Evolutionary conservation across 2,113 vertebrate genomes (phyloP).

Genomic region (Rhabdomys dilectus): DNA sequence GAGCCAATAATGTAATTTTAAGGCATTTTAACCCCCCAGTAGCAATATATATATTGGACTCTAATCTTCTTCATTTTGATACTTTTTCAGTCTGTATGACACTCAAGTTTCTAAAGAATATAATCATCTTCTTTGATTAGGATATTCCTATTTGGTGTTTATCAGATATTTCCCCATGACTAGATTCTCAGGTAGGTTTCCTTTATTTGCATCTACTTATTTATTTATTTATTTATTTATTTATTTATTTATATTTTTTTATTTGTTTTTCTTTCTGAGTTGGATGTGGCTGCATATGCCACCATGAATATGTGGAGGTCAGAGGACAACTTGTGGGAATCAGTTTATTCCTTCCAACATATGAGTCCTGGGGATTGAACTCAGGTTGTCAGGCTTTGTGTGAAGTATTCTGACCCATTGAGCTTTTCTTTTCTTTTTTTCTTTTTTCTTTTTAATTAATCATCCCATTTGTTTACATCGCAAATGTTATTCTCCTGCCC

Average conservation of each 20-base stretch:
- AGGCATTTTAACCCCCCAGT: background rate
- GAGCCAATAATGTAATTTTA: background rate
- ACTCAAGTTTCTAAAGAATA: background rate
- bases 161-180: background rate
- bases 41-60: background rate
- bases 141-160: background rate
- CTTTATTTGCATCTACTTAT: background rate
- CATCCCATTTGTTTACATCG: too few relatives aligned
- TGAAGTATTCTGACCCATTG: background rate
- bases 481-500: too few relatives aligned
- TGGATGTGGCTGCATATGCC: background rate
- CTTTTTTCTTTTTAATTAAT: too few relatives aligned
- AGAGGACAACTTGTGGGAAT: background rate
- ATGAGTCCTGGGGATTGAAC: background rate
- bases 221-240: background rate
- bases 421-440: too few relatives aligned
- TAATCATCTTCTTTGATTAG: background rate
- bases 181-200: background rate
- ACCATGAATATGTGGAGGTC: background rate
- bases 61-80: background rate
- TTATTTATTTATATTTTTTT: background rate
- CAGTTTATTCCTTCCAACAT: background rate
- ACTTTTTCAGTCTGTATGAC: background rate
- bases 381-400: background rate
- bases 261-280: background rate